These are phyloP conservation scores for Blastobasis adustella DNA, from an alignment of 2,888 invertebrate species.

Conservation along the genomic window DNA sequence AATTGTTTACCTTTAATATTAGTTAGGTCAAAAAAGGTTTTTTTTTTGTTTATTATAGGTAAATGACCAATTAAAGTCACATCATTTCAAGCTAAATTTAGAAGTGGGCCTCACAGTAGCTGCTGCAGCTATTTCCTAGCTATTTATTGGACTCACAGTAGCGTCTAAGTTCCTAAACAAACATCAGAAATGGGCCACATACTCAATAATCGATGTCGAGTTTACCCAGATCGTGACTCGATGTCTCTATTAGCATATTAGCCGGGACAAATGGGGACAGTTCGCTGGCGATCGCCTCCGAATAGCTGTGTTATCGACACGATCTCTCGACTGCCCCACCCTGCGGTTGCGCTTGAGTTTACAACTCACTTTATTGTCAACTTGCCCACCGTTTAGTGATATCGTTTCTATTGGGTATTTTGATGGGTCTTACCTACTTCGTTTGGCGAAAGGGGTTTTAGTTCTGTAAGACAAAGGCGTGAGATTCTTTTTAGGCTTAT, in stretches of 20 bases:
- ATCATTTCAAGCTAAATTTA: too few relatives aligned
- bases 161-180: neutral
- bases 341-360: conserved; percentile 28
- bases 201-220: neutral
- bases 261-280: conserved; percentile 34
- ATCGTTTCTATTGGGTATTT: neutral
- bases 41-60: too few relatives aligned
- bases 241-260: conserved; percentile 44
- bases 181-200: conserved; percentile 5
- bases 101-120: too few relatives aligned
- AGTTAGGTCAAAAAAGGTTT: too few relatives aligned
- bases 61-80: too few relatives aligned
- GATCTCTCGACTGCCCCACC: conserved; percentile 26
- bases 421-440: too few relatives aligned
- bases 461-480: too few relatives aligned
- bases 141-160: too few relatives aligned
- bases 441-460: too few relatives aligned
- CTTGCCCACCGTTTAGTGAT: conserved; percentile 19
- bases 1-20: too few relatives aligned
- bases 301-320: conserved; percentile 29
- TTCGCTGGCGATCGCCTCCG: conserved; percentile 22
- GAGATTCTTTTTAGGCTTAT: too few relatives aligned
- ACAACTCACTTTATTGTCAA: conserved; percentile 36
- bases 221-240: conserved; percentile 23
- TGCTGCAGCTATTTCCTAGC: too few relatives aligned